Percentiles rank a stretch among this genome's conserved stretches.
Conservation (phyloP, 2,113 vertebrate genomes). For the Clarias magur region DNA sequence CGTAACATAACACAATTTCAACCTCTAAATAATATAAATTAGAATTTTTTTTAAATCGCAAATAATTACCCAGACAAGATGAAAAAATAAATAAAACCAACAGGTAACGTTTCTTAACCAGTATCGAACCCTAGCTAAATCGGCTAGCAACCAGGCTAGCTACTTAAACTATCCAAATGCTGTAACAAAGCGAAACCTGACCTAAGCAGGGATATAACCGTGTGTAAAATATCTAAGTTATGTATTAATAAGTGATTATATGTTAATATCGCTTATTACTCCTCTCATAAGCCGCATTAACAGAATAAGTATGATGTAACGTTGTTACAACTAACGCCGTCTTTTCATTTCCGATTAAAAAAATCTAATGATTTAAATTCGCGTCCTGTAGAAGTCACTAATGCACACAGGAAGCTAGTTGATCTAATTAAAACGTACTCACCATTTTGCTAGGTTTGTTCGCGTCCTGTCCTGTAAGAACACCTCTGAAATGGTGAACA, state of each 20-base stretch:
- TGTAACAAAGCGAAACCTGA: background rate
- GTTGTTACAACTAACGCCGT: background rate
- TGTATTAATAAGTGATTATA: background rate
- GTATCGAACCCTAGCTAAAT: background rate
- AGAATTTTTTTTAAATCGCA: no score
- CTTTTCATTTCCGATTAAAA: background rate
- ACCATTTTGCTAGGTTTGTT: constrained; percentile 56
- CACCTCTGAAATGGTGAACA: constrained; percentile 60
- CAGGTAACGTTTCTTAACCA: background rate
- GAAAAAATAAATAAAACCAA: background rate
- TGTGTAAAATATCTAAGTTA: background rate
- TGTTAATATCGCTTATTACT: background rate
- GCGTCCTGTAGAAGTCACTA: background rate
- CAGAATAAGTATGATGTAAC: background rate
- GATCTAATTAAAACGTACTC: constrained; percentile 33
- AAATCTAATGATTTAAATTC: background rate
- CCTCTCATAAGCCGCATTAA: background rate
- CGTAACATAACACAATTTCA: background rate
- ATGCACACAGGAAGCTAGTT: background rate
- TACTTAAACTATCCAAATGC: background rate
- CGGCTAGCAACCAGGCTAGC: constrained; percentile 3
- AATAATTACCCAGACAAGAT: no score
- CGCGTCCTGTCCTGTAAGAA: background rate
- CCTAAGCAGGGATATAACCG: background rate
- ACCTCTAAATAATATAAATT: background rate